These are phyloP conservation scores for Prunella himalayana DNA, from an alignment of 2,113 vertebrate species.

Conservation along the genomic window DNA sequence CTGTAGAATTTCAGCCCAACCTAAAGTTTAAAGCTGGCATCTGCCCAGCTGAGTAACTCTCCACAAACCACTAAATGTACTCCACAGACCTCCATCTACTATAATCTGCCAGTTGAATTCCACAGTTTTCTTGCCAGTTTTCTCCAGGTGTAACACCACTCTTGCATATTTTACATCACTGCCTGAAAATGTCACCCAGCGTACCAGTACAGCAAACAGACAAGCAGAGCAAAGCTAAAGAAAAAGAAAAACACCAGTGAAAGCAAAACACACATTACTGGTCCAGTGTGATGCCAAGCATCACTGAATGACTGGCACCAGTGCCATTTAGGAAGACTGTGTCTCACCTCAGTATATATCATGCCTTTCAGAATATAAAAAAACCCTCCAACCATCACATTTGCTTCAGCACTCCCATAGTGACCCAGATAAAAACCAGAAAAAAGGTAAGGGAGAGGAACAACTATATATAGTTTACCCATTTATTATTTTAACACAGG, in stretches of 20 bases:
- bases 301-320: background rate
- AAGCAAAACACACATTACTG: background rate
- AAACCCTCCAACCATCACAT: background rate
- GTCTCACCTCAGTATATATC: background rate
- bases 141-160: background rate
- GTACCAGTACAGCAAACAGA: background rate
- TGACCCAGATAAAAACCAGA: background rate
- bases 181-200: background rate
- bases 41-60: background rate
- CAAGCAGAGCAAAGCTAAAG: background rate
- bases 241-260: background rate
- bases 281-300: background rate
- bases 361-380: background rate
- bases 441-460: background rate
- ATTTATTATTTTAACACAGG: constrained; percentile 15
- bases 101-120: background rate
- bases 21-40: background rate
- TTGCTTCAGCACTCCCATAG: background rate
- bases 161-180: background rate
- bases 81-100: background rate
- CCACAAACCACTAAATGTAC: background rate
- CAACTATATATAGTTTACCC: constrained; percentile 16
- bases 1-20: background rate
- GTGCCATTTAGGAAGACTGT: background rate
- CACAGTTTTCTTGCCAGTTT: background rate